Conservation (phyloP, 2,888 invertebrate species). For the Andricus quercusramuli region DNA sequence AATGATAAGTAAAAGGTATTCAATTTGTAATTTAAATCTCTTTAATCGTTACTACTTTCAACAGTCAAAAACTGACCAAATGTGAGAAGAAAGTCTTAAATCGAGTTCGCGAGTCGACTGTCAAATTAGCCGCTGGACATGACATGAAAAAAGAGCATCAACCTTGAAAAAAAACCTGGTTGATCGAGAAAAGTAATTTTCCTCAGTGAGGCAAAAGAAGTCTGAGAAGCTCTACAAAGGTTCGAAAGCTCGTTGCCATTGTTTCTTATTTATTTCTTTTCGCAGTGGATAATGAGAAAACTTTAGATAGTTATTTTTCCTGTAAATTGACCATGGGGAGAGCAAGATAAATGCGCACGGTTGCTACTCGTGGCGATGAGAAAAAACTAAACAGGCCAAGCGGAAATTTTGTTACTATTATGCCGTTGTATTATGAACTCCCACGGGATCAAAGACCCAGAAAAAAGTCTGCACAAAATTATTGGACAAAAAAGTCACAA, state of each 20-base stretch:
- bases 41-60: too few relatives aligned
- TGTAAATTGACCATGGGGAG: slow-evolving; percentile 31
- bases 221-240: neutral
- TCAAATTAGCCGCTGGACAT: neutral
- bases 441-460: slow-evolving; percentile 45
- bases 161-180: neutral
- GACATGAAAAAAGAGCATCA: neutral
- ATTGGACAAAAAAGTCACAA: neutral
- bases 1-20: too few relatives aligned
- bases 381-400: slow-evolving; percentile 25
- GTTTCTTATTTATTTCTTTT: slow-evolving; percentile 23
- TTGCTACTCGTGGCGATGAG: neutral
- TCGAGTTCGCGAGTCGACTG: neutral
- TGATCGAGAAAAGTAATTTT: slow-evolving; percentile 31
- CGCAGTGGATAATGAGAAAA: slow-evolving; percentile 65
- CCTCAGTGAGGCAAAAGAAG: neutral
- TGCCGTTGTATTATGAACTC: slow-evolving; percentile 6
- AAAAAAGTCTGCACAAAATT: slow-evolving; percentile 46
- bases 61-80: too few relatives aligned
- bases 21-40: too few relatives aligned
- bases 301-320: slow-evolving; percentile 62
- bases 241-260: slow-evolving; percentile 5
- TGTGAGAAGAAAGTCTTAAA: too few relatives aligned
- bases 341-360: slow-evolving; percentile 43
- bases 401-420: slow-evolving; percentile 21